Evolutionary conservation across 2,113 vertebrate species (phyloP).

Genomic region (Panthera leo): DNA sequence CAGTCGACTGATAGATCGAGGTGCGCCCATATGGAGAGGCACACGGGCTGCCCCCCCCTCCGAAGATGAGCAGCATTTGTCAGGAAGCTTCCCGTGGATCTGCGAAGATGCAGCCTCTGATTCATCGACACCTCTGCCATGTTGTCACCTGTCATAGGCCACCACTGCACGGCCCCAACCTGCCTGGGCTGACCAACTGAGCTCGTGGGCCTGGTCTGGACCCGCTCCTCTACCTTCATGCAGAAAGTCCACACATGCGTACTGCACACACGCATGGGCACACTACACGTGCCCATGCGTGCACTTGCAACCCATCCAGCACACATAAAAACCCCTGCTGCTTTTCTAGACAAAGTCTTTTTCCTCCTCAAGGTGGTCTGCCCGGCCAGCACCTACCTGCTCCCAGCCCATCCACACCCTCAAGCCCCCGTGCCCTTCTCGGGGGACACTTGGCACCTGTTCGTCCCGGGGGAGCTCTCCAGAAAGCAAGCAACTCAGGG

Average conservation of each 20-base stretch:
- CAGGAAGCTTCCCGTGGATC: conserved; percentile 75
- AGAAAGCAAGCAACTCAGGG: not conserved
- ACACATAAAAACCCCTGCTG: not conserved
- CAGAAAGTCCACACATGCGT: not conserved
- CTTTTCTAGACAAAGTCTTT: not conserved
- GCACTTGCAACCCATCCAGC: not conserved
- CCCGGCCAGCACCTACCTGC: not conserved
- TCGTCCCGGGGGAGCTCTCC: not conserved
- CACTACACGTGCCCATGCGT: accelerated
- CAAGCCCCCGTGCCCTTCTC: not conserved
- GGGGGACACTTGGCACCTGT: not conserved
- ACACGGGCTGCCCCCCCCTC: not conserved
- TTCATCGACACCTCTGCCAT: conserved; percentile 69
- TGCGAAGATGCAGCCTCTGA: conserved; percentile 77
- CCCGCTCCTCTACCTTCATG: not conserved
- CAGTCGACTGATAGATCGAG: conserved; percentile 76
- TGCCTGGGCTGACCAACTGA: not conserved
- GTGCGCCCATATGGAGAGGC: conserved; percentile 77
- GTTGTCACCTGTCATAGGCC: conserved; percentile 62
- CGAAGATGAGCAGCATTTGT: conserved; percentile 78
- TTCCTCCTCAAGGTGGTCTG: not conserved
- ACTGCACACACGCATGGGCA: accelerated
- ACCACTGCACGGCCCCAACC: not conserved
- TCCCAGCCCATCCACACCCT: accelerated
- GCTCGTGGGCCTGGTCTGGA: conserved; percentile 4